Base-by-base conservation (phyloP, 2,888 invertebrate species). In the Ferrisia virgata region DNA sequence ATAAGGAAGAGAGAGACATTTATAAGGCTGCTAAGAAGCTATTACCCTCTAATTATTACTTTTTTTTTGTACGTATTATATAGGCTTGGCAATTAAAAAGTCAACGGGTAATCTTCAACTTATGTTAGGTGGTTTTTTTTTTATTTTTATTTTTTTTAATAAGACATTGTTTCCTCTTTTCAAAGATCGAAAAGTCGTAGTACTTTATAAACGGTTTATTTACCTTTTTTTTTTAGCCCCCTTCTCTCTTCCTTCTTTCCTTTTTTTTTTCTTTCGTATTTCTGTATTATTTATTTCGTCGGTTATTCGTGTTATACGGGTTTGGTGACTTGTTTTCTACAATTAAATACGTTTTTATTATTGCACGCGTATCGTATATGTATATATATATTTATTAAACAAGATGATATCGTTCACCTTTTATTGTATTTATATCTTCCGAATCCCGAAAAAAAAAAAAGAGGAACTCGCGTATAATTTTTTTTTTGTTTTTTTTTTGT, bases 241-340 rank as follows among this genome's bases (percentile, higher is more conserved):
- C n/a, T n/a, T n/a, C n/a, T n/a, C n/a, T n/a, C n/a, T n/a, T n/a
- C n/a, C n/a, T n/a, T n/a, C n/a, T n/a, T n/a, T n/a, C n/a, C n/a
- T 47, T n/a, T 47, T 47, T 18, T 3, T 47, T 53, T 53, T 18
- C 6, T 53, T 53, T 18, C 1, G 1, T 15, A 9, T 64, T 64
- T 53, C 22, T 53, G 69, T 69, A 76, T 76, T 76, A 76, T 76
- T 76, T 76, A 76, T 76, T 28, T 76, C 36, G 72, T 76, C 72
- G 72, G 72, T 76, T 36, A 76, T 76, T 76, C 72, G 72, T 76
- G 72, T 76, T 76, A 76, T 76, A 76, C 72, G 72, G 72, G 72
- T 76, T 76, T 76, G 72, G 72, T 28, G 72, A 76, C 72, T 76
- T 36, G 72, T 76, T 36, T 8, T 11, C 72, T 33, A 33, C 36